Evolutionary conservation across 2,113 vertebrate genomes (phyloP), one percentile per base, ranked within the genome.

Genomic region (Passerina amoena): DNA sequence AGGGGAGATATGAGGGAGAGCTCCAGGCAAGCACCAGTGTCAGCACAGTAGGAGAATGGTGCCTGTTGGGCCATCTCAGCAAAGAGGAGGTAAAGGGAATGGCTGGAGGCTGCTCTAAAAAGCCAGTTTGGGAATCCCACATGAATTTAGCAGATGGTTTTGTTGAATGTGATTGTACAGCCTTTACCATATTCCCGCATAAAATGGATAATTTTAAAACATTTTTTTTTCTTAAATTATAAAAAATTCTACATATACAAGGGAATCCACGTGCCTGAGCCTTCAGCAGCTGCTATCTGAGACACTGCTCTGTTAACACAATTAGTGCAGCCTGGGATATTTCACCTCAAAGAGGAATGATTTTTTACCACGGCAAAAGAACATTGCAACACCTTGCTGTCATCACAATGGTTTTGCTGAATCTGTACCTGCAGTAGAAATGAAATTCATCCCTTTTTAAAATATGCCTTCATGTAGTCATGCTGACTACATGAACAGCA

Each of bases 11-110:
- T 5, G 20, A 88, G 15, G 17, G 37, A 47, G 44, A 44, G 47
- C 6, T 17, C 2, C 2, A n/a, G 22, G 40, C 16, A 76, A 27
- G 35, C 3, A 0, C 21, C 33, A 27, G 4, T 65, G 45, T 21
- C 9, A 35, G 10, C 30, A 42, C 6, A 2, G 28, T 7, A 65
- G 53, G 72, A 45, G 35, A 44, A 42, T 3, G 3, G 8, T 59
- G 21, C 20, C 40, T 44, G 3, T 44, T 42, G 1, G 7, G n/a
- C 33, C 28, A 28, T 65, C 50, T 48, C 56, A 70, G 56, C 7
- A 37, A 47, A 57, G 54, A 45, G 9, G 11, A 24, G 42, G n/a
- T 23, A 77, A 61, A 71, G 31, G 27, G 7, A 23, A 44, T 11
- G 14, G 10, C 28, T 28, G 40, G 14, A 71, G 17, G 9, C 28